These are phyloP conservation scores for Anoplolepis gracilipes DNA, from an alignment of 1,140 invertebrate species.

Conservation along the genomic window DNA sequence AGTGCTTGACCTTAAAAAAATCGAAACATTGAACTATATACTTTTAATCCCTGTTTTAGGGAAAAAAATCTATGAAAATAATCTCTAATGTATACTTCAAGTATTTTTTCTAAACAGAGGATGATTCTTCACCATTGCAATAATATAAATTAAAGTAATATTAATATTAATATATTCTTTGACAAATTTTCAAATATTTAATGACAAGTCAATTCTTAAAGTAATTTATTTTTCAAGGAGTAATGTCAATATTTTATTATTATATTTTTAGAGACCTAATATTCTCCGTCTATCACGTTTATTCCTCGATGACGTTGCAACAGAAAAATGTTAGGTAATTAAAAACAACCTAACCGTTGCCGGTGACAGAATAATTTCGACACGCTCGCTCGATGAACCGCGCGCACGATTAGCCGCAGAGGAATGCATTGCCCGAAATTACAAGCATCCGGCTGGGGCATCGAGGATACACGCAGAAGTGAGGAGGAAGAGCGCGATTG, in stretches of 20 bases:
- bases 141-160: no score
- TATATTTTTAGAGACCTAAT: not conserved
- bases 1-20: no score
- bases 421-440: slow-evolving; percentile 55
- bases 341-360: not conserved
- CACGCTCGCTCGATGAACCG: not conserved
- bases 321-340: not conserved
- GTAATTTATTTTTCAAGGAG: no score
- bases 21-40: not conserved
- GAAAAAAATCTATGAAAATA: not conserved
- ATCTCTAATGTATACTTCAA: not conserved
- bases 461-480: slow-evolving; percentile 40
- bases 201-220: not conserved
- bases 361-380: slow-evolving; percentile 21
- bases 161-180: no score
- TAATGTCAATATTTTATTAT: no score
- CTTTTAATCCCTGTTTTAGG: not conserved
- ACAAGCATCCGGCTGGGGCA: slow-evolving; percentile 39
- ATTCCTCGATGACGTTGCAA: not conserved
- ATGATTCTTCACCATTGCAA: not conserved
- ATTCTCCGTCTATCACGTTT: not conserved
- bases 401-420: slow-evolving; percentile 34
- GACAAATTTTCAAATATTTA: not conserved
- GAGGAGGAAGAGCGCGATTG: slow-evolving; percentile 64
- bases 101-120: no score